Evolutionary conservation across 2,113 vertebrate species (phyloP).

Genomic region (Cyanoramphus novaezelandiae): DNA sequence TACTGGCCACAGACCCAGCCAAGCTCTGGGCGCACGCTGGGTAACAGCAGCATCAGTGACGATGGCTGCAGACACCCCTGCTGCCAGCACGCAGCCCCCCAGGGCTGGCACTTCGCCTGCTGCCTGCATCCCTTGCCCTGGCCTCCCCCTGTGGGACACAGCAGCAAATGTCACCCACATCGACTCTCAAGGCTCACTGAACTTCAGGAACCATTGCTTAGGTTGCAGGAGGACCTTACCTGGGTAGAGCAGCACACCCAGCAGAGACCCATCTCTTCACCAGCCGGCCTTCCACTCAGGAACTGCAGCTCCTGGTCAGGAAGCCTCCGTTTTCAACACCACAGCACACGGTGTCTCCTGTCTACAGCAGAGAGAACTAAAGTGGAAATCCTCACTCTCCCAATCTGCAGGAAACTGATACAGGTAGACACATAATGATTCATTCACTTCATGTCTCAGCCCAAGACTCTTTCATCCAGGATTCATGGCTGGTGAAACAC

Average conservation of each 20-base stretch:
- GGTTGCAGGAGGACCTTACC: neutral
- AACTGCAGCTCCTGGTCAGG: neutral
- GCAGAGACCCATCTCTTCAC: neutral
- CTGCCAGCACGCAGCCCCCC: neutral
- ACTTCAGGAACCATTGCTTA: neutral
- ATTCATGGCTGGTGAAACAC: fast-evolving
- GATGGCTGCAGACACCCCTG: neutral
- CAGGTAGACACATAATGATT: neutral
- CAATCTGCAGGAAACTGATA: neutral
- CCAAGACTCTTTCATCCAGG: neutral
- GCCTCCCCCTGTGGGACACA: neutral
- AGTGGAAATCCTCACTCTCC: neutral
- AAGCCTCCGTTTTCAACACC: neutral
- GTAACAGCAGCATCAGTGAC: too few relatives aligned
- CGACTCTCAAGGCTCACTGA: neutral
- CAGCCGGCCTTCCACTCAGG: neutral
- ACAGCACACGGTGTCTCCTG: fast-evolving
- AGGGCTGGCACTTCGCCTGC: neutral
- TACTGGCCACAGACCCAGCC: neutral
- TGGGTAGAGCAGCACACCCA: neutral
- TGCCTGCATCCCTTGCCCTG: neutral
- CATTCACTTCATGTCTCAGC: neutral
- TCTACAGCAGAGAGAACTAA: neutral
- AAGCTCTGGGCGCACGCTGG: neutral
- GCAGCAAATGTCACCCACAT: neutral